These are phyloP conservation scores for Antedon mediterranea DNA, from an alignment of 53 echinoderm and acorn worm genomes.

Conservation along the genomic window DNA sequence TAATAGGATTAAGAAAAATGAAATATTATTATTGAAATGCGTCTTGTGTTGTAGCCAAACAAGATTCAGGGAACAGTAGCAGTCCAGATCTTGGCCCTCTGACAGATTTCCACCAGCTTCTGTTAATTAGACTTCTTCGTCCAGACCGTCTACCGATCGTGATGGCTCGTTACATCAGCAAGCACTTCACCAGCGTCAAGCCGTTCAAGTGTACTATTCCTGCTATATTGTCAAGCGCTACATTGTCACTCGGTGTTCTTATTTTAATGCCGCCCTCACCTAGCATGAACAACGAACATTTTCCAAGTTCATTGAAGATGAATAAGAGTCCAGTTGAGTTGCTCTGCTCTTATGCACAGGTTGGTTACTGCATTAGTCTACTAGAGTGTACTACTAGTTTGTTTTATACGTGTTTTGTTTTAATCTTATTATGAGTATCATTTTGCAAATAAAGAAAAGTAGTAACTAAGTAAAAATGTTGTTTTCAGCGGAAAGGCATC, in stretches of 20 bases:
- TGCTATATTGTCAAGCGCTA: constrained; percentile 47
- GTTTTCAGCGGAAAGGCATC: constrained; percentile 58
- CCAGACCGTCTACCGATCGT: constrained; percentile 66
- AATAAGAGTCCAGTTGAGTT: constrained; percentile 41
- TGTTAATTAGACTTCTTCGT: constrained; percentile 65
- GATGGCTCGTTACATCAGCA: constrained; percentile 41
- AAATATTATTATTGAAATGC: no score
- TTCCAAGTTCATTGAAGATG: constrained; percentile 48
- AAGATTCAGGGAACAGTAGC: neutral
- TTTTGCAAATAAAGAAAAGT: no score
- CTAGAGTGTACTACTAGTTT: no score
- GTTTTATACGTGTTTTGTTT: no score
- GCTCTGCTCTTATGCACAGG: constrained; percentile 53
- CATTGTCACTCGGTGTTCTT: constrained; percentile 51
- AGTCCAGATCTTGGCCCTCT: constrained; percentile 68
- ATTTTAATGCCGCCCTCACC: constrained; percentile 77
- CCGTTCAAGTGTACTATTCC: constrained; percentile 45
- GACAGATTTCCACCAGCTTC: constrained; percentile 84
- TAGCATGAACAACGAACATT: constrained; percentile 47
- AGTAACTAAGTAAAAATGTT: no score
- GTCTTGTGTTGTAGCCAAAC: neutral
- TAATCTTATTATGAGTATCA: no score
- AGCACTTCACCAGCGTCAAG: constrained; percentile 72
- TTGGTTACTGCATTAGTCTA: no score
- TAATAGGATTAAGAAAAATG: no score